Percentiles rank a stretch among this genome's conserved stretches.
Evolutionary conservation across 2,113 vertebrate genomes (phyloP).

Genomic region (Notothenia rossii): DNA sequence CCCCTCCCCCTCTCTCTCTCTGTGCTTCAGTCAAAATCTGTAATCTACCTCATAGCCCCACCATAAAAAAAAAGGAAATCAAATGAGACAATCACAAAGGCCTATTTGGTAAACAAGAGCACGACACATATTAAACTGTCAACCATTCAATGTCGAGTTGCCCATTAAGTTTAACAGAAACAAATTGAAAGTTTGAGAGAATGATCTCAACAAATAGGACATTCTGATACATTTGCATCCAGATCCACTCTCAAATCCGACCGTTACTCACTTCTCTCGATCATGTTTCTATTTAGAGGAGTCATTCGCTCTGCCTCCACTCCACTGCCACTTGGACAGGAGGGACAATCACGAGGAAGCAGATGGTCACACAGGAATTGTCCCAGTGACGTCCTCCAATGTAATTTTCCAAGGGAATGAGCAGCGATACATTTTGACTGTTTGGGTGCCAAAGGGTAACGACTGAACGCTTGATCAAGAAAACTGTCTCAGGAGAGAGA

Average conservation of each 20-base stretch:
- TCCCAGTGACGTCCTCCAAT: slow-evolving; percentile 59
- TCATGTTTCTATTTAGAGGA: slow-evolving; percentile 34
- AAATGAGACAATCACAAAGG: slow-evolving; percentile 9
- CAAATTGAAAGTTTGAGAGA: background rate
- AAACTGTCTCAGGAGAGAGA: background rate
- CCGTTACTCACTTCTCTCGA: background rate
- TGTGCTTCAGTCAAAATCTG: slow-evolving; percentile 31
- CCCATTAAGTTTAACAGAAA: background rate
- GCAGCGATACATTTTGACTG: slow-evolving; percentile 56
- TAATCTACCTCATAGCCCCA: slow-evolving; percentile 44
- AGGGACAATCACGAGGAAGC: slow-evolving; percentile 70
- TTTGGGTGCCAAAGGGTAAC: slow-evolving; percentile 47
- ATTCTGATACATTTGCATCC: slow-evolving; percentile 21
- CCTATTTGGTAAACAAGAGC: background rate
- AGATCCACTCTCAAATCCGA: background rate
- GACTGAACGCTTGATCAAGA: background rate
- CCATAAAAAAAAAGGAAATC: slow-evolving; percentile 50
- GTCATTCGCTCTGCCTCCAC: slow-evolving; percentile 47
- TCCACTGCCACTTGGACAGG: slow-evolving; percentile 61
- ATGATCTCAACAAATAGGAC: background rate
- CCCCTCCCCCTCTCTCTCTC: slow-evolving; percentile 22
- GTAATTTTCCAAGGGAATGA: slow-evolving; percentile 68
- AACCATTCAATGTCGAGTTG: background rate
- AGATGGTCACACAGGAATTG: slow-evolving; percentile 79
- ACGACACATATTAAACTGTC: background rate